Percentiles rank a stretch among this genome's conserved stretches.
Evolutionary conservation across 2,797 vertebrate species (phyloP).

Genomic region (Glyptemys insculpta): DNA sequence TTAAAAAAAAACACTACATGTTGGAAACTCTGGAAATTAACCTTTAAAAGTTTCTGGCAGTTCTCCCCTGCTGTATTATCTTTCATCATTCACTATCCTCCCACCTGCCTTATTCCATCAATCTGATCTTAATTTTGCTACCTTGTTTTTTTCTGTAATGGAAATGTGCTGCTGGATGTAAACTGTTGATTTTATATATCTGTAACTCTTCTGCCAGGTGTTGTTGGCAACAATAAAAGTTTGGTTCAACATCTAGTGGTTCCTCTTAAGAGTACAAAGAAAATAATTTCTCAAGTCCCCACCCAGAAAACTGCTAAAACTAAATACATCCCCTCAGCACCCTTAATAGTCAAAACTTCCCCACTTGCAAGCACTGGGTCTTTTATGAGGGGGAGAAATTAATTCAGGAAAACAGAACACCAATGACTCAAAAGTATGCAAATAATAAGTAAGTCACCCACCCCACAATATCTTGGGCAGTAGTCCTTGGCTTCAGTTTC

Average conservation of each 20-base stretch:
- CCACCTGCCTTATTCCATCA: background rate
- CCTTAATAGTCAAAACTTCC: background rate
- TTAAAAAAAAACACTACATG: background rate
- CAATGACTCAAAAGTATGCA: background rate
- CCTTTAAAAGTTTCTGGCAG: background rate
- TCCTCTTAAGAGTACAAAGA: background rate
- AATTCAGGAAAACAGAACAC: background rate
- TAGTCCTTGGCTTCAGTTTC: background rate
- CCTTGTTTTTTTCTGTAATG: background rate
- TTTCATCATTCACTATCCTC: background rate
- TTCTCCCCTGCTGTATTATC: background rate
- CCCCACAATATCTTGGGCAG: background rate
- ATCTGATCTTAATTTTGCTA: background rate
- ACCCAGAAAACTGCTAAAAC: background rate
- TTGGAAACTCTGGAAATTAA: background rate
- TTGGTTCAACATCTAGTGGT: background rate
- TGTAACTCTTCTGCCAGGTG: background rate
- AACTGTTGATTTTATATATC: background rate
- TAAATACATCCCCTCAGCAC: background rate
- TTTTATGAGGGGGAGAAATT: background rate
- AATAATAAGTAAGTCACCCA: background rate
- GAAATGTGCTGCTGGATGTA: background rate
- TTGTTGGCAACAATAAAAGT: background rate
- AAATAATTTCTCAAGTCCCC: background rate
- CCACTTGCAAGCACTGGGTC: background rate